phyloP scores from a whole-genome alignment of 2,888 invertebrate genomes.

The Toxonevra muliebris region DNA sequence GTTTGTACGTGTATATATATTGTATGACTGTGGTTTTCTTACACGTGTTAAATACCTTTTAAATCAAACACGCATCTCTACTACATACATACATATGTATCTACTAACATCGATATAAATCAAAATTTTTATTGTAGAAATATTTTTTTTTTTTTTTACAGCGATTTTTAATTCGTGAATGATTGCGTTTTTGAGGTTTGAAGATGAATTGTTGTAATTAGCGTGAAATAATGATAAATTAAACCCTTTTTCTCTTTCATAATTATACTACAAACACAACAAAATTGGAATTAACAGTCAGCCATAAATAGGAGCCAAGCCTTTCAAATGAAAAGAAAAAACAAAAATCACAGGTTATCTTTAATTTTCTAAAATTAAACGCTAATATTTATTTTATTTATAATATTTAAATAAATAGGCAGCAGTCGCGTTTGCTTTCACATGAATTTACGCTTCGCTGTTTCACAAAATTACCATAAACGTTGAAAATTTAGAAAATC shows the following conservation, averaged over 20 bases:
- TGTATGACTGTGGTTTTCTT: conserved; percentile 33
- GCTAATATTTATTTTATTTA: conserved; percentile 5
- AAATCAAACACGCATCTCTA: background rate
- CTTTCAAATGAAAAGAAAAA: background rate
- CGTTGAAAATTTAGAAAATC: conserved; percentile 1
- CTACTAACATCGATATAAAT: background rate
- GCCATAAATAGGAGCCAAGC: too few species aligned
- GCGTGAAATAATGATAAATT: conserved; percentile 24
- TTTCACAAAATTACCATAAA: conserved; percentile 18
- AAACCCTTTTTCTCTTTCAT: background rate
- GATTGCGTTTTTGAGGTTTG: conserved; percentile 15
- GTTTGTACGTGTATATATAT: background rate
- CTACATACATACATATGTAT: background rate
- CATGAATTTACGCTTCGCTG: conserved; percentile 16
- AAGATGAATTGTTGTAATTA: conserved; percentile 23
- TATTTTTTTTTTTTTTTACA: background rate
- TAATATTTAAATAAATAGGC: background rate
- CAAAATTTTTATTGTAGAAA: background rate
- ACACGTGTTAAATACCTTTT: conserved; percentile 47
- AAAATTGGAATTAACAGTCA: too few species aligned
- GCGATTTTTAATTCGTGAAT: conserved; percentile 4
- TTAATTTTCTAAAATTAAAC: conserved; percentile 8
- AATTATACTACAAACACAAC: background rate
- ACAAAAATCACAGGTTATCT: background rate
- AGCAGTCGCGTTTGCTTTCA: background rate